Base-by-base conservation (phyloP, 2,888 invertebrate species). In the Drosophila ustulata region DNA sequence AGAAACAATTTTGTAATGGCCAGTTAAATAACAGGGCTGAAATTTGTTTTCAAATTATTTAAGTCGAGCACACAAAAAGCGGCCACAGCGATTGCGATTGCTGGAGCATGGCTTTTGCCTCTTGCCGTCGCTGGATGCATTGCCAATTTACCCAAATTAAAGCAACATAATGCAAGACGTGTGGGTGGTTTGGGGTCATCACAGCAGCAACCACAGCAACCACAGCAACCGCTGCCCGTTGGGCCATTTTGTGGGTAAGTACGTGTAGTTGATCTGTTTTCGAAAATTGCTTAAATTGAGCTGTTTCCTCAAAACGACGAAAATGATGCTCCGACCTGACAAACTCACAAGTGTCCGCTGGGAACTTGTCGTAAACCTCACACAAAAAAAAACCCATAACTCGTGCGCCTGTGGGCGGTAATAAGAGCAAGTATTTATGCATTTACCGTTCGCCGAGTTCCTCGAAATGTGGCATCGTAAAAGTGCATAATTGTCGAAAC, bases 41-140 rank as follows among this genome's bases (percentile, higher is more conserved):
- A 83, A 86, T 83, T 86, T 83, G 86, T 86, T 83, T 83, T 86
- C 83, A 86, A 81, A 83, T 83, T 83, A 83, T 83, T 86, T 77
- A 83, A 83, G 86, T 83, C 83, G 86, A 83, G 86, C 83, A 85
- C 18, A 18, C 18, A 13, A 85, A 75, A 82, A 73, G 65, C 70
- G 66, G n/a, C 55, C 37, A 32, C 61, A 50, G 39, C 57, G 53
- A 47, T 28, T 41, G 46, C 43, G 18, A 18, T 18, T 18, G 0
- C n/a, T 30, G 7, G 43, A 18, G 18, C 39, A 41, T 13, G 43
- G 43, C 30, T n/a, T 9, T 32, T 13, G 13, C 30, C 30, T 30
- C 18, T 23, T n/a, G 18, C 34, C 25, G 50, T 28, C 55, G 49
- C 46, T 62, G 76, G 66, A 49, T 46, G 76, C 70, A 49, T 46